Evolutionary conservation across 64 coral and sea anemone species (phyloP).

Genomic region (Montipora cactus): DNA sequence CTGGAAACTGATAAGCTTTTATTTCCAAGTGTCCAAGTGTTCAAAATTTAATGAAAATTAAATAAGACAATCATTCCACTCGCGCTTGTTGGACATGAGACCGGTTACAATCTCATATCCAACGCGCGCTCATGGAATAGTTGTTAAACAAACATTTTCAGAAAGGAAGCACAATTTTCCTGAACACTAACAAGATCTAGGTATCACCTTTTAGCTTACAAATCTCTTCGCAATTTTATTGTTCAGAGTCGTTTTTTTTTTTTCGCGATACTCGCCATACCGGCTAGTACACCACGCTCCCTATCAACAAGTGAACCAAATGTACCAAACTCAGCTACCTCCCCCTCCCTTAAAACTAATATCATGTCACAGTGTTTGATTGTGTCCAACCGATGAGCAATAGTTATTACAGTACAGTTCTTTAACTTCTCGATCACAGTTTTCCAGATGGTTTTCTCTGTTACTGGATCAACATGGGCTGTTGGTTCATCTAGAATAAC

Average conservation of each 20-base stretch:
- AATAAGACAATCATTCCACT: too few relatives aligned
- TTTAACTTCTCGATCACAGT: conserved; percentile 35
- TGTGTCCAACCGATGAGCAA: conserved; percentile 45
- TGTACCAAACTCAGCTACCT: conserved; percentile 27
- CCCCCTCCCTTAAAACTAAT: conserved; percentile 11
- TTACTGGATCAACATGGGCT: conserved; percentile 30
- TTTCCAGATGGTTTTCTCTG: conserved; percentile 34
- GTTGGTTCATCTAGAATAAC: not conserved
- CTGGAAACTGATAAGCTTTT: too few relatives aligned
- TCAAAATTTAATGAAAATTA: too few relatives aligned
- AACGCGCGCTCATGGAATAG: too few relatives aligned
- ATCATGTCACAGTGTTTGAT: conserved; percentile 37
- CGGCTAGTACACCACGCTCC: not conserved
- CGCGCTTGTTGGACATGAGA: too few relatives aligned
- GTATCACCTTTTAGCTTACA: too few relatives aligned
- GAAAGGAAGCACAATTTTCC: too few relatives aligned
- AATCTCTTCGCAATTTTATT: not conserved
- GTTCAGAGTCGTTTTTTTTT: not conserved
- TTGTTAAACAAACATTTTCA: too few relatives aligned
- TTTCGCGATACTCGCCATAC: not conserved
- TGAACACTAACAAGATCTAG: too few relatives aligned
- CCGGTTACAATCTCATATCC: too few relatives aligned
- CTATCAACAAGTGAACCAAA: conserved; percentile 14
- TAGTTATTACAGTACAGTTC: conserved; percentile 9
- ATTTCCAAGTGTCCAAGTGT: too few relatives aligned